phyloP scores from a whole-genome alignment of 1,140 invertebrate species.

The Hydropsyche tenuis region DNA sequence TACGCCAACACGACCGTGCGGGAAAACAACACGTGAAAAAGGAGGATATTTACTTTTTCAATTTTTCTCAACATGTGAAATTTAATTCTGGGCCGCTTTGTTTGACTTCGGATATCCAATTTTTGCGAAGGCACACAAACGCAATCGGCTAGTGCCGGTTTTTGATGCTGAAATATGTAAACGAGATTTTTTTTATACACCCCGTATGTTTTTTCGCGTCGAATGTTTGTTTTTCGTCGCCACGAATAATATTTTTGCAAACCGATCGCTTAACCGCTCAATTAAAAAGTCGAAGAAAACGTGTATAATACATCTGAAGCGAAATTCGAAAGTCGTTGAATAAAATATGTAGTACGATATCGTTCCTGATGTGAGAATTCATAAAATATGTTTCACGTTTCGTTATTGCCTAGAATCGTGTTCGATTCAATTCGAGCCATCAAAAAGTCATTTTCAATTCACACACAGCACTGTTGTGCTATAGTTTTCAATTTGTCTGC shows the following conservation, averaged over 20 bases:
- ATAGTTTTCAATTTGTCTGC: too few relatives aligned
- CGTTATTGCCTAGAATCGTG: too few relatives aligned
- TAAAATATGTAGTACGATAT: too few relatives aligned
- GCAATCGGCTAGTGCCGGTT: neutral
- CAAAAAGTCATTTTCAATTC: too few relatives aligned
- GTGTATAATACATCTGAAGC: too few relatives aligned
- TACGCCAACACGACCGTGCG: neutral
- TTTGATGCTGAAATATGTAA: neutral
- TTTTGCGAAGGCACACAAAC: neutral
- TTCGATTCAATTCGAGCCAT: too few relatives aligned
- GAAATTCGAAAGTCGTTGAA: too few relatives aligned
- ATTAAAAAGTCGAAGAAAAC: too few relatives aligned
- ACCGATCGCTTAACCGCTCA: conserved; percentile 3
- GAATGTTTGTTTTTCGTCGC: neutral
- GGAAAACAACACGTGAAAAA: neutral
- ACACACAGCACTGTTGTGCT: too few relatives aligned
- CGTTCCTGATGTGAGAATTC: too few relatives aligned
- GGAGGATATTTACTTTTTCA: neutral
- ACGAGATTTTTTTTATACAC: neutral
- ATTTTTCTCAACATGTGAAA: conserved; percentile 10
- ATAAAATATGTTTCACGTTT: too few relatives aligned
- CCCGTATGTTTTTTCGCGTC: neutral
- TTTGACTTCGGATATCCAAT: conserved; percentile 24
- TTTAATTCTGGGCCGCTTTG: conserved; percentile 19
- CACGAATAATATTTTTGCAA: too few relatives aligned